Base-by-base conservation (phyloP, 2,797 vertebrate genomes). In the Odontamblyopus rebecca region DNA sequence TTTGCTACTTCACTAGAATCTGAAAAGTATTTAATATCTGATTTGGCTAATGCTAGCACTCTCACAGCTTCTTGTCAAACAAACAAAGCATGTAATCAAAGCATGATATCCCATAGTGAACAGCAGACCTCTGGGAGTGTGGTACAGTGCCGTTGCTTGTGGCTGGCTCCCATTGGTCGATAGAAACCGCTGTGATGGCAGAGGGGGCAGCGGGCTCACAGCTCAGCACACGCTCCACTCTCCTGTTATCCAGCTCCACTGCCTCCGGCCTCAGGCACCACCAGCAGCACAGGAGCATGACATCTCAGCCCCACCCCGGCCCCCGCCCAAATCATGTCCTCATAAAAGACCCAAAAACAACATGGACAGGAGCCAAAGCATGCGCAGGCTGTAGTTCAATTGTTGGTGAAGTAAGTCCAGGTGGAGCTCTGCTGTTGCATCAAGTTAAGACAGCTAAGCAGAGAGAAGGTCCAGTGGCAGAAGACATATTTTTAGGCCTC, bases 271-370 rank as follows among this genome's bases (percentile, higher is more conserved):
- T 97, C 91, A 95, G 93, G 93, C 94, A 97, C 93, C 94, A 95
- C 92, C 94, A 94, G 81, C 95, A 97, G 92, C 95, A 97, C 91
- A 94, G 92, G 93, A 96, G 94, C 94, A 96, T 96, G 90, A 91
- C 92, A 94, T 95, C 91, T 92, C 94, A 50, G 83, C 92, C 85
- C 89, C 81, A 70, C 89, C 87, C 87, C 80, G 77, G 84, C 80
- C 86, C 85, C 56, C 54, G 77, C 84, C 82, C 63, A 83, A 89
- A 87, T 83, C 89, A 90, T 91, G 79, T 84, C 89, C 81, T 15
- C 72, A 4, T 38, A 1, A 82, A 88, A 50, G 74, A 67, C 63
- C 61, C 62, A 54, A 6, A 38, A 57, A 63, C 60, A 63, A 44
- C 79, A 60, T 5, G 3, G 48, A 50, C 76, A 4, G 15, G 26